These are phyloP conservation scores for Stegastes partitus DNA, from an alignment of 2,113 vertebrate species.

Conservation along the genomic window DNA sequence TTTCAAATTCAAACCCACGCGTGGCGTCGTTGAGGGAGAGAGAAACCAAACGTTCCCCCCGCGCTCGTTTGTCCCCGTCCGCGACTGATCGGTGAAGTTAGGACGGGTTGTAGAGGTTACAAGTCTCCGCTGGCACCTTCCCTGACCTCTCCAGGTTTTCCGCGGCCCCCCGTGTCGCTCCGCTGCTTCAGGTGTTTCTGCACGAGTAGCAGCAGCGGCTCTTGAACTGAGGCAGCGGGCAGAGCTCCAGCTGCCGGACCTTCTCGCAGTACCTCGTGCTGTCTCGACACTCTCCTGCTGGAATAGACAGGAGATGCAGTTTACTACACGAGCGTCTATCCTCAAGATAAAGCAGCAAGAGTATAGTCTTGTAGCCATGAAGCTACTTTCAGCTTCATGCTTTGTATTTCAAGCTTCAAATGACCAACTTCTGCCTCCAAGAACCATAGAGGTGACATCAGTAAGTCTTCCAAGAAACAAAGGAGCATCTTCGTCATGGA, in stretches of 20 bases:
- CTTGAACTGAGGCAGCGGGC: constrained; percentile 92
- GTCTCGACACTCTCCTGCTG: constrained; percentile 92
- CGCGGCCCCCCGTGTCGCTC: background rate
- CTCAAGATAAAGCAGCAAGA: background rate
- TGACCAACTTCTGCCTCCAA: background rate
- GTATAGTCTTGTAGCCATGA: background rate
- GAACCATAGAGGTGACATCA: background rate
- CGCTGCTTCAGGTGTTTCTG: constrained; percentile 86
- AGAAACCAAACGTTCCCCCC: constrained; percentile 37
- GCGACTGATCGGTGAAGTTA: background rate
- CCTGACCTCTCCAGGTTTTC: constrained; percentile 40
- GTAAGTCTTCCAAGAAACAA: background rate
- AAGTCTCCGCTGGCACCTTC: constrained; percentile 43
- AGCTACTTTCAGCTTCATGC: background rate
- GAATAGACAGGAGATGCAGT: constrained; percentile 33
- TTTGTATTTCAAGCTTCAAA: background rate
- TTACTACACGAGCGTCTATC: background rate
- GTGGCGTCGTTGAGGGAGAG: constrained; percentile 21
- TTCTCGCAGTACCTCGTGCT: constrained; percentile 97
- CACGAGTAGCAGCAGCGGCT: constrained; percentile 95
- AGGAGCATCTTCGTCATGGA: too few relatives aligned
- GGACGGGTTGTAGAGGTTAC: constrained; percentile 32
- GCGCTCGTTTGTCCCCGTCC: constrained; percentile 7
- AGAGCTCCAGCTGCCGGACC: constrained; percentile 94
- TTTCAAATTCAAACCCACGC: constrained; percentile 49